Percentiles rank a stretch among this genome's conserved stretches.
phyloP scores from a whole-genome alignment of 2,113 vertebrate genomes.

The Pomatorhinus ruficollis region DNA sequence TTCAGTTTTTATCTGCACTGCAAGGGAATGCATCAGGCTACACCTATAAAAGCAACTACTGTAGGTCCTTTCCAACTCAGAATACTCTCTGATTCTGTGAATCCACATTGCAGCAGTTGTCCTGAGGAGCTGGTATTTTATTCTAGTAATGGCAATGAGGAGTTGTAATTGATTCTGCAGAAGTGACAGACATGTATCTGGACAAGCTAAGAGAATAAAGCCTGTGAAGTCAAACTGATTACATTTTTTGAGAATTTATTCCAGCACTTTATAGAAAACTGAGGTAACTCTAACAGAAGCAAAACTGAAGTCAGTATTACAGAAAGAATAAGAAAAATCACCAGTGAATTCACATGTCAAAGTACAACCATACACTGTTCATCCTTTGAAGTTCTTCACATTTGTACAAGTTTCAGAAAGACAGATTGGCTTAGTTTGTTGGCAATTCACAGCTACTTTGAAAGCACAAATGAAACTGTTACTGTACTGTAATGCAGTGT shows the following conservation, averaged over 20 bases:
- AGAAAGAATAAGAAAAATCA: neutral
- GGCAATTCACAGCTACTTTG: neutral
- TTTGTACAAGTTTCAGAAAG: neutral
- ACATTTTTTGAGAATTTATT: constrained; percentile 47
- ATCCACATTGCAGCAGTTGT: neutral
- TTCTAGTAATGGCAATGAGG: neutral
- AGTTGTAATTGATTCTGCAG: neutral
- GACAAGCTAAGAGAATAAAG: neutral
- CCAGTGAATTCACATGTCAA: neutral
- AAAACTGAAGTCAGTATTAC: neutral
- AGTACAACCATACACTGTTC: neutral
- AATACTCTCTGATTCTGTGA: neutral
- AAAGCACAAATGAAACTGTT: neutral
- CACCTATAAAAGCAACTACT: neutral
- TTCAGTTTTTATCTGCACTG: neutral
- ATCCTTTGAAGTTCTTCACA: neutral
- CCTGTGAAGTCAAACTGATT: neutral
- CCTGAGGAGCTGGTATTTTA: neutral
- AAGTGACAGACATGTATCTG: neutral
- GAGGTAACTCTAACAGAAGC: constrained; percentile 25
- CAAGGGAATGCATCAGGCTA: neutral
- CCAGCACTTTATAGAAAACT: constrained; percentile 22
- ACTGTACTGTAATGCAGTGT: neutral
- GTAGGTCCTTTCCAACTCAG: neutral
- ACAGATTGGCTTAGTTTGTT: neutral